A percentile compares a stretch with the other conserved stretches of the same genome.
Evolutionary conservation across 2,113 vertebrate genomes (phyloP).

Genomic region (Emydura subglobosa): DNA sequence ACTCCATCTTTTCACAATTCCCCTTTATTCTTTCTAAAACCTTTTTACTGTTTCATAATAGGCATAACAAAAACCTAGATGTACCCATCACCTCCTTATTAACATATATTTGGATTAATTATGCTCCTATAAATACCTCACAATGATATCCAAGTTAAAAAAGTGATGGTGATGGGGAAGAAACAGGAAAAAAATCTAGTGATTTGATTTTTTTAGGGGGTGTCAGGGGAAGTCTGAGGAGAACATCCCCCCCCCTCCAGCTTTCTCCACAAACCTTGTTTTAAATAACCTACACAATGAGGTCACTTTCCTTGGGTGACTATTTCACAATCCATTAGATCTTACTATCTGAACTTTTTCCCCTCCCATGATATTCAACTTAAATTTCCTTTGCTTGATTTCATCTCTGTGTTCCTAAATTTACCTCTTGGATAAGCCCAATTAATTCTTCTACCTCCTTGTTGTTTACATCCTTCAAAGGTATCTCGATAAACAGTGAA

Average conservation of each 20-base stretch:
- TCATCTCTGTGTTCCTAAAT: not conserved
- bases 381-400: not conserved
- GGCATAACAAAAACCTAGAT: slow-evolving; percentile 28
- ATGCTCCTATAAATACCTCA: not conserved
- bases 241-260: not conserved
- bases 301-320: not conserved
- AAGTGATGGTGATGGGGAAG: not conserved
- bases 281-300: not conserved
- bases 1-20: not conserved
- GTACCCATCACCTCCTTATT: slow-evolving; percentile 23
- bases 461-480: not conserved
- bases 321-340: not conserved
- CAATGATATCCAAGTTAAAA: slow-evolving; percentile 18
- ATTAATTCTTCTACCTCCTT: not conserved
- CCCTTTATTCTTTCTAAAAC: not conserved
- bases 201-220: not conserved
- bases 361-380: not conserved
- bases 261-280: not conserved
- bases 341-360: not conserved
- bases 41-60: slow-evolving; percentile 18
- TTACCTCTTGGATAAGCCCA: not conserved
- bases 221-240: accelerated
- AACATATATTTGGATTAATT: not conserved
- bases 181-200: not conserved
- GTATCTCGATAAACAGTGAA: accelerated